phyloP scores from a whole-genome alignment of 1,140 invertebrate genomes.

The Phymastichus coffea region DNA sequence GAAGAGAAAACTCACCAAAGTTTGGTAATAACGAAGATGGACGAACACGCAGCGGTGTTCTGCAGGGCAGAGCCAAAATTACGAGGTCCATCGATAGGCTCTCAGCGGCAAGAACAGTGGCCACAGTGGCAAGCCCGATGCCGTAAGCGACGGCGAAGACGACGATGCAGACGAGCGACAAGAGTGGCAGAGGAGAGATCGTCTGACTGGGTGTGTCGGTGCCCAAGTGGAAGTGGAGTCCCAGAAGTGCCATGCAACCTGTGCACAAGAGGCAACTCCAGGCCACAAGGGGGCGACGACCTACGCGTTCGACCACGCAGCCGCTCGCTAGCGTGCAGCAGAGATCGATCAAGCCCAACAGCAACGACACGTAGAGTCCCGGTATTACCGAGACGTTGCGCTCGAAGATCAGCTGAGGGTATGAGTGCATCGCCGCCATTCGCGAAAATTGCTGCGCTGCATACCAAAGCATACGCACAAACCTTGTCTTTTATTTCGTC shows the following conservation, averaged over 20 bases:
- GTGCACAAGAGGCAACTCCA: not conserved
- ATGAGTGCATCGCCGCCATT: not conserved
- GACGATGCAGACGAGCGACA: not conserved
- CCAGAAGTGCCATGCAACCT: conserved; percentile 2
- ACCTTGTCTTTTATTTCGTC: no score
- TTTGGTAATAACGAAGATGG: conserved; percentile 8
- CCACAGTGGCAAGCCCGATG: not conserved
- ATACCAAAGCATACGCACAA: not conserved
- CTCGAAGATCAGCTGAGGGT: conserved; percentile 6
- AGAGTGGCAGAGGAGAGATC: no score
- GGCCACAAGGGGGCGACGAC: not conserved
- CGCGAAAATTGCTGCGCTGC: conserved; percentile 14
- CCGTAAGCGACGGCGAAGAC: not conserved
- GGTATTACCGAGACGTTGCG: not conserved
- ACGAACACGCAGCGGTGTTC: conserved; percentile 2
- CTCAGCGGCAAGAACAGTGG: not conserved
- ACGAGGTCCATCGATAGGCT: conserved; percentile 1
- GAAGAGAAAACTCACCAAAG: conserved; percentile 7
- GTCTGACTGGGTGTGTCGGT: no score
- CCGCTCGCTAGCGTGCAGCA: not conserved
- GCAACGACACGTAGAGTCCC: not conserved
- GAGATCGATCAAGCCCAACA: conserved; percentile 1
- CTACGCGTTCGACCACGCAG: not conserved
- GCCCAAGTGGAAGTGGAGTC: not conserved
- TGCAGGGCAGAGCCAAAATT: not conserved